Conservation (phyloP, 2,113 vertebrate genomes). For the Panthera uncia region DNA sequence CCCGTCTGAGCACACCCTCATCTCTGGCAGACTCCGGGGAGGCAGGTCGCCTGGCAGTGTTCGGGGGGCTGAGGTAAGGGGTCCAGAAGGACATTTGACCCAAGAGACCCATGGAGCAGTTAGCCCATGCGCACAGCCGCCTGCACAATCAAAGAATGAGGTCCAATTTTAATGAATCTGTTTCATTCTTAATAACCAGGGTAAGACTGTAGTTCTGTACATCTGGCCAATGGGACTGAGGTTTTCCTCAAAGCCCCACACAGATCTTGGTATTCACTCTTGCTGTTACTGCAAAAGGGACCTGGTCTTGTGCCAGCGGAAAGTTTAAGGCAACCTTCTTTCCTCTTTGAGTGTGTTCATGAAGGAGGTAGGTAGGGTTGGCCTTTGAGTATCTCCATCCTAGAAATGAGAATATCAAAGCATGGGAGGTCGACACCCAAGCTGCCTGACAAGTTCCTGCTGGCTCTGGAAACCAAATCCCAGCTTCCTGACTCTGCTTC, state of each 20-base stretch:
- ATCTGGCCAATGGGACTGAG: neutral
- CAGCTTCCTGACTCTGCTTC: neutral
- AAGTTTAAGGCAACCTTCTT: neutral
- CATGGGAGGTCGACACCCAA: neutral
- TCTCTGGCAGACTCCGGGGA: neutral
- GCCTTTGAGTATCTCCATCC: neutral
- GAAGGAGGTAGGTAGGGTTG: neutral
- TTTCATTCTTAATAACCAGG: slow-evolving; percentile 28
- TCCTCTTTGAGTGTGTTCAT: neutral
- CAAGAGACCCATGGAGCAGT: neutral
- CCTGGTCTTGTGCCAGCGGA: neutral
- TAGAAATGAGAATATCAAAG: neutral
- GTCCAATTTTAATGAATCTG: neutral
- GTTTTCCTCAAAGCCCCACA: slow-evolving; percentile 3
- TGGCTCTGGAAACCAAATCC: neutral
- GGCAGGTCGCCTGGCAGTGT: neutral
- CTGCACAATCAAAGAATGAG: neutral
- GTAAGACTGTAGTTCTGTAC: neutral
- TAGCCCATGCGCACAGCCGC: neutral
- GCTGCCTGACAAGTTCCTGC: neutral
- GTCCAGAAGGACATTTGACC: neutral
- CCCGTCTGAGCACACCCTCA: neutral
- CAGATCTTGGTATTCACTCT: neutral
- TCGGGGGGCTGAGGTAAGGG: neutral
- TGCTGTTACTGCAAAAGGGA: neutral